phyloP scores from a whole-genome alignment of 1,140 invertebrate species.

The Drosophila persimilis region DNA sequence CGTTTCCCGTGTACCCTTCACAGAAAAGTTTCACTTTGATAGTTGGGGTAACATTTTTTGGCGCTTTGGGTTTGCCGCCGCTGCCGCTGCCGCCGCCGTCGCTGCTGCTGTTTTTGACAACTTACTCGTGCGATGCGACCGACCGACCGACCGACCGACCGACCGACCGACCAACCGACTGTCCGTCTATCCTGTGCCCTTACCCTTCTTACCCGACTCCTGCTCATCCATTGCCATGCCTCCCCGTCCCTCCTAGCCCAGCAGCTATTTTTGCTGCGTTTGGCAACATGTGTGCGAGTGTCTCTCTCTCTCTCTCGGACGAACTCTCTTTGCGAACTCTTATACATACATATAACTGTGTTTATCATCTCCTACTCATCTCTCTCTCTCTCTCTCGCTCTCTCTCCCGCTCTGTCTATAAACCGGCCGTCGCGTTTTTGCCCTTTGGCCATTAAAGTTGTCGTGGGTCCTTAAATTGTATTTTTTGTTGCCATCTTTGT shows the following conservation, averaged over 20 bases:
- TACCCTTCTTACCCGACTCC: neutral
- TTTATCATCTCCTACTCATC: neutral
- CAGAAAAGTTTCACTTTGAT: slow-evolving; percentile 72
- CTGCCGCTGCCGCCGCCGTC: slow-evolving; percentile 21
- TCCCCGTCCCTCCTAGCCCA: neutral
- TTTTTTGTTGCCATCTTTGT: slow-evolving; percentile 44
- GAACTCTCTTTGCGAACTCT: neutral
- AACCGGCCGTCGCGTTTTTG: slow-evolving; percentile 34
- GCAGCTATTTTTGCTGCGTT: slow-evolving; percentile 43
- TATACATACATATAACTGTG: neutral
- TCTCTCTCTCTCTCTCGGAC: slow-evolving; percentile 8
- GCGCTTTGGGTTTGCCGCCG: slow-evolving; percentile 63
- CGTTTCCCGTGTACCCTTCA: slow-evolving; percentile 4
- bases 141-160: slow-evolving; percentile 7
- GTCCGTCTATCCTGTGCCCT: slow-evolving; percentile 13
- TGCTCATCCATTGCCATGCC: too few species aligned
- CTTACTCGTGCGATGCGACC: slow-evolving; percentile 62
- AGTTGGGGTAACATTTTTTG: slow-evolving; percentile 65
- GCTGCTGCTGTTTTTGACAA: slow-evolving; percentile 67
- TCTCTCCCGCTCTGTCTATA: slow-evolving; percentile 1
- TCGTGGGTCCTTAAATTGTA: slow-evolving; percentile 41
- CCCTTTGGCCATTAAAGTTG: slow-evolving; percentile 57
- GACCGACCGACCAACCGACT: slow-evolving; percentile 9
- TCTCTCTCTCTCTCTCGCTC: neutral
- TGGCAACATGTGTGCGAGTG: slow-evolving; percentile 62